Evolutionary conservation across 2,888 invertebrate species (phyloP), one percentile per base, ranked within the genome.

Genomic region (Troides oblongomaculatus): DNA sequence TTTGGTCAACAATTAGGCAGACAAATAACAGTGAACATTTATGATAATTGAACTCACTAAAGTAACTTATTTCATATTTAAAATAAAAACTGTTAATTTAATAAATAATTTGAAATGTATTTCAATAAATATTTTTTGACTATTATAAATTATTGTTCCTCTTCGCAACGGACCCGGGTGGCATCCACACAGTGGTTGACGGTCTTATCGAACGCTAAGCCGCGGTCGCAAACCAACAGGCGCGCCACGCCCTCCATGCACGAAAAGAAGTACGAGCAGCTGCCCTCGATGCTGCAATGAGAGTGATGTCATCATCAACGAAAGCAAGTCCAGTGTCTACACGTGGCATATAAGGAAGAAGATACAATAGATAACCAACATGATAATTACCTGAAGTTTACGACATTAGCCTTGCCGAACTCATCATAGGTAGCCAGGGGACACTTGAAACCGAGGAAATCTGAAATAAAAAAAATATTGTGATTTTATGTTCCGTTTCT

Each of bases 261-360:
- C 0, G 86, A 83, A 83, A 77, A 88, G 83, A 88, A 89, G 70
- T 82, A 82, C 76, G 74, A 81, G 78, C 88, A 88, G 73, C 83
- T 81, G n/a, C 76, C 79, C 36, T 80, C 79, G 72, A 83, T 84
- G 66, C 88, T 89, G 78, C 0, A 17, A 18, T 5, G 10, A 7
- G n/a, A 56, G 21, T 21, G 1, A 56, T 4, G 56, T 56, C 10
- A 56, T 46, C 46, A 46, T 0, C 12, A 46, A 46, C 14, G 46
- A 46, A 46, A 12, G 46, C 46, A 46, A 14, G 46, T 14, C 46
- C 8, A n/a, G 4, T n/a, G 6, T 14, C 14, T 30, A 30, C 30
- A 30, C 30, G 21, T 7, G 56, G 8, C 18, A 56, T 10, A n/a
- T 21, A 21, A 56, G n/a, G 1, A 56, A 3, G 21, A 56, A 21